phyloP scores from a whole-genome alignment of 2,888 invertebrate genomes.

The Harmothoe impar region DNA sequence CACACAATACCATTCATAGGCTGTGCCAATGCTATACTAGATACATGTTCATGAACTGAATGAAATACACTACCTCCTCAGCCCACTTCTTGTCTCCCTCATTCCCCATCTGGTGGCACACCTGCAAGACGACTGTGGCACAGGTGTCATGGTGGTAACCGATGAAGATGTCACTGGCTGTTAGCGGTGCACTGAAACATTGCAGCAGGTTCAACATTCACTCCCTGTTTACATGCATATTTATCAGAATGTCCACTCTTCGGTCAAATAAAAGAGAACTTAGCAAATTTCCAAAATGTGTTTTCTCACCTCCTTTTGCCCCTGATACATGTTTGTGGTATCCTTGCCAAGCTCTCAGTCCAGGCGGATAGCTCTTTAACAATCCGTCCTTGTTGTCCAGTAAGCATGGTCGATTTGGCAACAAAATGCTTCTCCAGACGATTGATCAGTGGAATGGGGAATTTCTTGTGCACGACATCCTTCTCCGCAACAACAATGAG shows the following conservation, averaged over 20 bases:
- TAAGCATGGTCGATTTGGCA: constrained; percentile 78
- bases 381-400: constrained; percentile 72
- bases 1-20: no score
- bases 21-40: no score
- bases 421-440: constrained; percentile 82
- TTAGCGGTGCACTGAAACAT: not conserved
- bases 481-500: constrained; percentile 81
- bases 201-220: no score
- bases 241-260: no score
- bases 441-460: constrained; percentile 82
- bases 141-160: constrained; percentile 79
- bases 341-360: constrained; percentile 71
- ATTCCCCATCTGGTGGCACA: constrained; percentile 66
- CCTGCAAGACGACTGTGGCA: constrained; percentile 76
- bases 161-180: constrained; percentile 76
- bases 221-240: no score
- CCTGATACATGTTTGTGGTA: not conserved
- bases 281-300: no score
- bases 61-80: constrained; percentile 22
- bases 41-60: no score
- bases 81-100: constrained; percentile 48
- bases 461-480: constrained; percentile 79
- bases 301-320: not conserved
- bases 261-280: no score
- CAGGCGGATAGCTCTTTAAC: constrained; percentile 73